These are phyloP conservation scores for Hozukius guyotensis DNA, from an alignment of 2,797 vertebrate species.

Conservation along the genomic window DNA sequence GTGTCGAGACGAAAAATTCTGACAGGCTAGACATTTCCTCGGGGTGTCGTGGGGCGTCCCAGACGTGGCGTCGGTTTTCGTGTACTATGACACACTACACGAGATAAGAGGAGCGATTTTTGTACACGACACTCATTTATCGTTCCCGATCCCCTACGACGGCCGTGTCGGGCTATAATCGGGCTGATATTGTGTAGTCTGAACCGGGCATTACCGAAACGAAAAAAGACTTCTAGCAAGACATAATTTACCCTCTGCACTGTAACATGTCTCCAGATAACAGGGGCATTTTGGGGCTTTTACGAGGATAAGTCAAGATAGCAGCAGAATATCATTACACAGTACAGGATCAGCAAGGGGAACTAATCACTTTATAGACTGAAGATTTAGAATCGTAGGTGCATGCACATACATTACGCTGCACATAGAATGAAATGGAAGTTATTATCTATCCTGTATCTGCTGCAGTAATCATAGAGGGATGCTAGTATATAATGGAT, in stretches of 20 bases:
- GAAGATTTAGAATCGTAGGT: background rate
- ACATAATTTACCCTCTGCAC: conserved; percentile 24
- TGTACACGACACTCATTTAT: no score
- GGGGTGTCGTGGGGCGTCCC: no score
- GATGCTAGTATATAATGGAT: conserved; percentile 23
- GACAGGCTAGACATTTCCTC: no score
- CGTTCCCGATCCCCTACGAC: no score
- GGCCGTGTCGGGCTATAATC: no score
- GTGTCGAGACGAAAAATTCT: no score
- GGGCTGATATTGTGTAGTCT: no score
- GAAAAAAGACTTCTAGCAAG: conserved; percentile 1
- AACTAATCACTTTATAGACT: conserved; percentile 50
- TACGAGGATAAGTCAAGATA: conserved; percentile 40
- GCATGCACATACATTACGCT: background rate
- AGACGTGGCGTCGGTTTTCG: no score
- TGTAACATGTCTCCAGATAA: conserved; percentile 26
- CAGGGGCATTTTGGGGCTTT: conserved; percentile 25
- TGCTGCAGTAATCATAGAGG: conserved; percentile 22
- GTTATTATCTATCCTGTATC: conserved; percentile 20
- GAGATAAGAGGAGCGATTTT: no score
- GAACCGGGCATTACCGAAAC: no score
- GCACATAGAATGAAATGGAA: conserved; percentile 9
- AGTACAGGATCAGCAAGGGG: conserved; percentile 19
- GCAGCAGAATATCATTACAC: conserved; percentile 40
- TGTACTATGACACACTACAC: no score